Base-by-base conservation (phyloP, 2,797 vertebrate genomes). In the Thunnus albacares region DNA sequence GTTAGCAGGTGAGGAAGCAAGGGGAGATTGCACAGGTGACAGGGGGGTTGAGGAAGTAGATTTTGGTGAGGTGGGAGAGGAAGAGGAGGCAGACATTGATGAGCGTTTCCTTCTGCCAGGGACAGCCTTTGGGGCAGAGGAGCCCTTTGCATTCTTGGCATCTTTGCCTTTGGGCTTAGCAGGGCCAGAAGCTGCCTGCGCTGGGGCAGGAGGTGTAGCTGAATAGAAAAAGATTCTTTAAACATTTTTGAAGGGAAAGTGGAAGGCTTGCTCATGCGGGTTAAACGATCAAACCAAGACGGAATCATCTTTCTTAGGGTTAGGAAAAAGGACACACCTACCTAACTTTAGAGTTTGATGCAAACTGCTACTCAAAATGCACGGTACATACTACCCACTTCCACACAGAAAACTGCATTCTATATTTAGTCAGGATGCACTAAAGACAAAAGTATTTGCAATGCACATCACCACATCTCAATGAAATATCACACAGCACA, bases 101-200 rank as follows among this genome's bases (percentile, higher is more conserved):
- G 95, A 94, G n/a, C 92, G 95, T 89, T 96, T 96, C 83, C 93
- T 95, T 94, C 94, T 93, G 85, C 94, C 89, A 65, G 94, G 93
- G 73, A 95, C 92, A 68, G 96, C 93, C 80, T 95, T 95, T 90
- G 94, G 95, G 94, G 88, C 87, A 75, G 93, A 93, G 77, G 95
- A 58, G 64, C 92, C 89, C 78, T 91, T 87, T 6, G 65, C 87
- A 91, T 79, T 80, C 82, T 96, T 95, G 79, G 92, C 87, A 93
- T 95, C 94, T 95, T 96, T 96, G 93, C 92, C 89, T 92, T 96
- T 96, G 75, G 93, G 78, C 77, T 95, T 93, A 79, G 91, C 84
- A 82, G 87, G 57, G 77, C 90, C 87, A 88, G 93, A 83, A 87
- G 91, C 83, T 81, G 91, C 91, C 82, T 92, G 83, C 66, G 90